A percentile compares a stretch with the other conserved stretches of the same genome.
These are phyloP conservation scores for Hyperopisus bebe DNA, from an alignment of 2,113 vertebrate species.

Conservation along the genomic window DNA sequence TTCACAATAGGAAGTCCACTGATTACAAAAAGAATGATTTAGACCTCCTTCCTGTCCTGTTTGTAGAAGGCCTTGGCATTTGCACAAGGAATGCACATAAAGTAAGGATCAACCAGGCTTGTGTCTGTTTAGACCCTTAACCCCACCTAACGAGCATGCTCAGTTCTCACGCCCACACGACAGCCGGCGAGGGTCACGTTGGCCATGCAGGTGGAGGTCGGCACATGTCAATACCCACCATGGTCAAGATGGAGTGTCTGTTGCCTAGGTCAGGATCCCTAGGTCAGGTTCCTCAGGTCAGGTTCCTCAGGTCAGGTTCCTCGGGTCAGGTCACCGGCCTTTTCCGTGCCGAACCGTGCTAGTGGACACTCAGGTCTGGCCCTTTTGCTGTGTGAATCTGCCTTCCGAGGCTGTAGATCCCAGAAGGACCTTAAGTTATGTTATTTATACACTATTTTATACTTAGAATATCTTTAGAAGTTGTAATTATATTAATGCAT, in stretches of 20 bases:
- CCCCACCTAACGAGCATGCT: background rate
- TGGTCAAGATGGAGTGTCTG: background rate
- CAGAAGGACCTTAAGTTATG: background rate
- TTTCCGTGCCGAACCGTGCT: background rate
- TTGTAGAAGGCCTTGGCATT: slow-evolving; percentile 16
- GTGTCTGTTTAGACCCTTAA: background rate
- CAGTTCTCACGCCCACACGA: background rate
- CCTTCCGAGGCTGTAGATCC: background rate
- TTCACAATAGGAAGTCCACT: slow-evolving; percentile 50
- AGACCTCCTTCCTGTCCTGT: slow-evolving; percentile 57
- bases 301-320: background rate
- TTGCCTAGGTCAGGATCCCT: background rate
- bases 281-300: background rate
- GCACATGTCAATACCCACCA: background rate
- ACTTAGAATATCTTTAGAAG: background rate
- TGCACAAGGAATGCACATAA: background rate
- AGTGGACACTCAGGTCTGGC: background rate
- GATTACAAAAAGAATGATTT: slow-evolving; percentile 53
- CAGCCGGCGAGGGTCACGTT: background rate
- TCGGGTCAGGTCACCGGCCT: background rate
- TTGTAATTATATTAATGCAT: background rate
- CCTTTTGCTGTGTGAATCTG: background rate
- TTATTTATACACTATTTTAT: background rate
- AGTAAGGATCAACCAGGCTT: background rate
- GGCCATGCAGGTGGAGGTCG: background rate